These are phyloP conservation scores for Dascyllus trimaculatus DNA, from an alignment of 2,113 vertebrate genomes.

Conservation along the genomic window DNA sequence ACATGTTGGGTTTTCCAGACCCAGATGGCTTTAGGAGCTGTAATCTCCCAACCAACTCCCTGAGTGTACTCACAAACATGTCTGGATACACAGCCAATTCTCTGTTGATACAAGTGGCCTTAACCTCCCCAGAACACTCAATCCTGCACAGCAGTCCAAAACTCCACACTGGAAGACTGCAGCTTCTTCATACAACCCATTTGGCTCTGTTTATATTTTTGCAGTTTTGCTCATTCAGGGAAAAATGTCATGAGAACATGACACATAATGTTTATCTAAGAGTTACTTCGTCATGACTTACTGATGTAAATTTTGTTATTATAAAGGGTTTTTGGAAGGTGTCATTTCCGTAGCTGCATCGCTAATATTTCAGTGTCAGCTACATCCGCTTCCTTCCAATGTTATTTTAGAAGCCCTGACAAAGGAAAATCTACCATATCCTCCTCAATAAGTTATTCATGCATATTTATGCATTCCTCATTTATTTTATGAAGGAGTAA, in stretches of 20 bases:
- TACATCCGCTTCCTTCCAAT: slow-evolving; percentile 35
- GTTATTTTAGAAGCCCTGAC: slow-evolving; percentile 37
- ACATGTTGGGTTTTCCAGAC: slow-evolving; percentile 21
- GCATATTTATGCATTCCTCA: slow-evolving; percentile 54
- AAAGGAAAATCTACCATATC: slow-evolving; percentile 37
- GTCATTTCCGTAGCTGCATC: slow-evolving; percentile 19
- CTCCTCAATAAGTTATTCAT: slow-evolving; percentile 45
- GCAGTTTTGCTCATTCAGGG: slow-evolving; percentile 20
- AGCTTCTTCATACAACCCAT: not conserved
- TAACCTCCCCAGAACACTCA: slow-evolving; percentile 33
- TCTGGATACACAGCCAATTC: slow-evolving; percentile 37
- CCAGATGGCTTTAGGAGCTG: slow-evolving; percentile 63
- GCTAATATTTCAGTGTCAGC: slow-evolving; percentile 22
- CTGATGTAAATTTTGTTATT: not conserved
- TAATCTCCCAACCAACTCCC: slow-evolving; percentile 59
- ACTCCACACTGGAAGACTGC: not conserved
- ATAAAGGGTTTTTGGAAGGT: not conserved
- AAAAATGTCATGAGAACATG: not conserved
- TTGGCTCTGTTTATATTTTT: slow-evolving; percentile 17
- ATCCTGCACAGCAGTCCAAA: slow-evolving; percentile 28
- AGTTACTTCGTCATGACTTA: slow-evolving; percentile 9
- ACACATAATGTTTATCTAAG: not conserved
- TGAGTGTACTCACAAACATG: slow-evolving; percentile 42
- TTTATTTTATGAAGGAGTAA: slow-evolving; percentile 64
- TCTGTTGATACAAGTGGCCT: slow-evolving; percentile 44